A percentile compares a stretch with the other conserved stretches of the same genome.
Conservation (phyloP, 2,113 vertebrate genomes). For the Toxotes chatareus region DNA sequence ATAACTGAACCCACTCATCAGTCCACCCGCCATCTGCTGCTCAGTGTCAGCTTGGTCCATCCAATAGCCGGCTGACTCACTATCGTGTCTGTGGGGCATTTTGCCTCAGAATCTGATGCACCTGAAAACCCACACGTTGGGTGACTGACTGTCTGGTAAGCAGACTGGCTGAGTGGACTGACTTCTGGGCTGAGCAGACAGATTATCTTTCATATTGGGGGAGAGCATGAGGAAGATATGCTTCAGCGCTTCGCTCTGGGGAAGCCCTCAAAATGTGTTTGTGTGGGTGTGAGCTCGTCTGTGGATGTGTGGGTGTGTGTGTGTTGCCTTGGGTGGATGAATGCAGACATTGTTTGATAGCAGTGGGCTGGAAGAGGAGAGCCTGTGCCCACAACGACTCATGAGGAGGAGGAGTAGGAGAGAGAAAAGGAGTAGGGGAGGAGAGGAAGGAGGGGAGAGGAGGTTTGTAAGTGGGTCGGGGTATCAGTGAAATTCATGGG, state of each 20-base stretch:
- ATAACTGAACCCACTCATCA: conserved; percentile 55
- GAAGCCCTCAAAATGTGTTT: conserved; percentile 67
- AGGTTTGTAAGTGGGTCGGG: conserved; percentile 68
- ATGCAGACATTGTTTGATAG: conserved; percentile 81
- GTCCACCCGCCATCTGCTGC: conserved; percentile 73
- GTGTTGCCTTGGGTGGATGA: conserved; percentile 67
- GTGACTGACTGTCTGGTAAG: conserved; percentile 14
- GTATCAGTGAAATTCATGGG: conserved; percentile 66
- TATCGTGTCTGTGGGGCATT: conserved; percentile 15
- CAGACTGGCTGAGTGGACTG: conserved; percentile 24
- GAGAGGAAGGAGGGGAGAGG: conserved; percentile 41
- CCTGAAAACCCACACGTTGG: conserved; percentile 49
- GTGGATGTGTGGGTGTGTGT: conserved; percentile 44
- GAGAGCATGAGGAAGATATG: conserved; percentile 44
- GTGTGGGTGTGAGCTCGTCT: conserved; percentile 61
- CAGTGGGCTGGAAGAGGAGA: conserved; percentile 78
- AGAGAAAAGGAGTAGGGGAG: conserved; percentile 45
- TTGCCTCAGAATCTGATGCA: conserved; percentile 37
- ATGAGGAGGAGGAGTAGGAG: conserved; percentile 45
- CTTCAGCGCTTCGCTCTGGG: conserved; percentile 60
- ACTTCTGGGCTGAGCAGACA: conserved; percentile 33
- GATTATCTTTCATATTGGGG: conserved; percentile 16
- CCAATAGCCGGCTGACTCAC: conserved; percentile 51
- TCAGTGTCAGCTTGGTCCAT: conserved; percentile 52
- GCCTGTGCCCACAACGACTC: conserved; percentile 54